A percentile compares a stretch with the other conserved stretches of the same genome.
Conservation (phyloP, 2,797 vertebrate species). For the Spinibarbus caldwelli region DNA sequence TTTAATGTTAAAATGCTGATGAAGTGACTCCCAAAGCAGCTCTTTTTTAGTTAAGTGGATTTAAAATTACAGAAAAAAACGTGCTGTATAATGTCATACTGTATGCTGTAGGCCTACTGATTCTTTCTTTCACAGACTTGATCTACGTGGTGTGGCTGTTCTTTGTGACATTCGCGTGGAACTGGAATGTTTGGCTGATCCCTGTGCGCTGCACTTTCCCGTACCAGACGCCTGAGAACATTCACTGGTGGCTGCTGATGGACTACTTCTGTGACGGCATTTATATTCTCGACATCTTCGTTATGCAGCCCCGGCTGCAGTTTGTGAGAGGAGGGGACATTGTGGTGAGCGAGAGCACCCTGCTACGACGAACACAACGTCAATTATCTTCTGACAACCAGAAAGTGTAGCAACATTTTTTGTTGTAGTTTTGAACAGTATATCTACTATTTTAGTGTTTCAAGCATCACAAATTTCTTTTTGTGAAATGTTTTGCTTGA, state of each 20-base stretch:
- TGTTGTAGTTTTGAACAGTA: background rate
- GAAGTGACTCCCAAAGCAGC: background rate
- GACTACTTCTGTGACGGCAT: conserved; percentile 92
- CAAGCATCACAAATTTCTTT: background rate
- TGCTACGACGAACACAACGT: background rate
- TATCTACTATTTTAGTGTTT: background rate
- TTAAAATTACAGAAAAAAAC: background rate
- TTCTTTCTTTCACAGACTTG: conserved; percentile 75
- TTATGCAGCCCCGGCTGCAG: conserved; percentile 92
- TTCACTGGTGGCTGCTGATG: conserved; percentile 87
- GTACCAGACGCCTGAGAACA: conserved; percentile 85
- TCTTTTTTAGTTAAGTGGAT: background rate
- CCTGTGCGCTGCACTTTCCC: conserved; percentile 95
- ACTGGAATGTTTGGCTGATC: conserved; percentile 97
- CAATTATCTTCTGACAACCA: background rate
- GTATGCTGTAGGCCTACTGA: background rate
- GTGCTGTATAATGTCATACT: background rate
- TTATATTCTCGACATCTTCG: conserved; percentile 87
- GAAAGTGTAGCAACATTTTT: background rate
- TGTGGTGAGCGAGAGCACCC: conserved; percentile 82
- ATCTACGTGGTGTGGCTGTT: conserved; percentile 95
- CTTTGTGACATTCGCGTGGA: conserved; percentile 93
- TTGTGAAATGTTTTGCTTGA: background rate
- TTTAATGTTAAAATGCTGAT: background rate
- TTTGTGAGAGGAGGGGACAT: conserved; percentile 91